Base-by-base conservation (phyloP, 2,113 vertebrate genomes). In the Empidonax alnorum region DNA sequence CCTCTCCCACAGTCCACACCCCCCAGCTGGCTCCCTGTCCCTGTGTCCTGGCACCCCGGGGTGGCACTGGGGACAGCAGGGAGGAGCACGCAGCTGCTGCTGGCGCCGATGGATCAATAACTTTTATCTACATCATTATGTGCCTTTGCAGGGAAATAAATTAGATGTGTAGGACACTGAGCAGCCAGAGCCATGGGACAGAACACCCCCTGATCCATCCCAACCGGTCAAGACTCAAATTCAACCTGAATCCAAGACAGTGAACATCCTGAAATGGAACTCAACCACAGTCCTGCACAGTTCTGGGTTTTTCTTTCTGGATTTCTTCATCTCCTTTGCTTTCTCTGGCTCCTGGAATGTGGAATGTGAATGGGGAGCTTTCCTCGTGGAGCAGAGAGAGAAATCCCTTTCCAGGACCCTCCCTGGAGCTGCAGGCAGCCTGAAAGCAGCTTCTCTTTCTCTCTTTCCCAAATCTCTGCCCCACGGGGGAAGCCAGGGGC, bases 211-310 rank as follows among this genome's bases (percentile, higher is more conserved):
- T n/a, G 14, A 3, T 4, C 18, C 39, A 59, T 33, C 69, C 79
- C 69, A 6, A 7, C 18, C 7, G 14, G n/a, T 21, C 9, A 0
- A 42, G 66, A 37, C 1, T 4, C 0, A 0, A 39, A 49, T 52
- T 65, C 53, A 33, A 39, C 44, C 13, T 0, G 0, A 23, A 62
- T 49, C 56, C 80, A 25, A 20, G 68, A 5, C 2, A 3, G 12
- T 6, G 7, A 23, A 8, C 4, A 2, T 15, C 63, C 58, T 52
- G 71, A 58, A 14, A 42, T 78, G 46, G 46, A 53, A 65, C 2
- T 17, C 39, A 73, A 4, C 7, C 31, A 28, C 0, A 0, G 12
- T 28, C 41, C 67, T 47, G 24, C 37, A 1, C 2, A 2, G 21
- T 27, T 53, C 44, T 44, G 49, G 12, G 47, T 7, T 23, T 39